Evolutionary conservation across 2,888 invertebrate genomes (phyloP).

Genomic region (Lycia hirtaria): DNA sequence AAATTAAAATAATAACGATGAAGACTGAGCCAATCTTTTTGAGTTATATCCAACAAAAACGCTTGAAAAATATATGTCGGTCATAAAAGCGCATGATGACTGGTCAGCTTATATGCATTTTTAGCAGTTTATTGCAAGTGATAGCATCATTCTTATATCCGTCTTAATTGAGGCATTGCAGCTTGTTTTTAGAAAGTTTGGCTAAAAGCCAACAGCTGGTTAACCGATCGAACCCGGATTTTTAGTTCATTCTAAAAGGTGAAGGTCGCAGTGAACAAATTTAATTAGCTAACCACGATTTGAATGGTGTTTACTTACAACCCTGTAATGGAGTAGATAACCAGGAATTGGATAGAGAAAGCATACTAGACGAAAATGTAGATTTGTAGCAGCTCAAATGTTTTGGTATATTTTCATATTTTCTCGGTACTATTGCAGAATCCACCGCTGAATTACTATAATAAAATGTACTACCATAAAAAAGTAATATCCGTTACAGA

Average conservation of each 20-base stretch:
- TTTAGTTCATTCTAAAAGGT: conserved; percentile 65
- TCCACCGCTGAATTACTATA: too few species aligned
- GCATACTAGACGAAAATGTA: too few species aligned
- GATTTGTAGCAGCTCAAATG: too few species aligned
- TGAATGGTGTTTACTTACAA: neutral
- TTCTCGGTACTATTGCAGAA: too few species aligned
- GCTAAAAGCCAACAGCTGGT: conserved; percentile 71
- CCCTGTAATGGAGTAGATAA: neutral
- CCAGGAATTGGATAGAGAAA: too few species aligned
- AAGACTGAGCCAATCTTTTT: neutral
- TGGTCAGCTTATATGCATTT: conserved; percentile 29
- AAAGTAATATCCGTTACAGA: too few species aligned
- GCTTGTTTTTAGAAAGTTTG: conserved; percentile 76
- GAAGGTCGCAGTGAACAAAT: conserved; percentile 59
- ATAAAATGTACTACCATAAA: too few species aligned
- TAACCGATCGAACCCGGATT: conserved; percentile 62
- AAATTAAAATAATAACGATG: neutral
- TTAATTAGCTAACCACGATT: conserved; percentile 6
- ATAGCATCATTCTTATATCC: conserved; percentile 30
- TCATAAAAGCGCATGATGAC: conserved; percentile 12
- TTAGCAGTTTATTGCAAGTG: conserved; percentile 36
- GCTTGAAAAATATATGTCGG: conserved; percentile 9
- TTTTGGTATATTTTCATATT: too few species aligned
- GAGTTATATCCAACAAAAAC: conserved; percentile 5
- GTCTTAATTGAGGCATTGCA: conserved; percentile 72